A percentile compares a stretch with the other conserved stretches of the same genome.
These are phyloP conservation scores for Escarpia spicata DNA, from an alignment of 2,888 invertebrate species.

Conservation along the genomic window DNA sequence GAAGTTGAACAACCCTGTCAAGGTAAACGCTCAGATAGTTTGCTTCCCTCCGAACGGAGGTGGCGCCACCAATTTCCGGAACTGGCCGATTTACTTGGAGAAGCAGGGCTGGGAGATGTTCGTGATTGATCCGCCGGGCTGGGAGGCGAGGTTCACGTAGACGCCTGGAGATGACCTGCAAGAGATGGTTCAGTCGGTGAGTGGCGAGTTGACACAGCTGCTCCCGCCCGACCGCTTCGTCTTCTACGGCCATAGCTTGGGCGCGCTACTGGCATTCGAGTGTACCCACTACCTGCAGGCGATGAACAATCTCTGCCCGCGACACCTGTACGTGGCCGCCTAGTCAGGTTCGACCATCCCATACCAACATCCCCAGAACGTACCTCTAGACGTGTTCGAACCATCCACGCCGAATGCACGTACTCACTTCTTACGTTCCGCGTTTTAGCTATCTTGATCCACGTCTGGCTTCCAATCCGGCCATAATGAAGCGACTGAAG, in stretches of 20 bases:
- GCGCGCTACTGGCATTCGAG: neutral
- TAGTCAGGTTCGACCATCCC: neutral
- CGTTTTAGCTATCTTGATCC: neutral
- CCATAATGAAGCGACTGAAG: constrained; percentile 3
- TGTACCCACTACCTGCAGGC: neutral
- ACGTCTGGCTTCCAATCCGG: neutral
- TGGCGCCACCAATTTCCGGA: neutral
- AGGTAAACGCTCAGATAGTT: neutral
- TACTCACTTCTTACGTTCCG: neutral
- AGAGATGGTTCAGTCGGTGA: neutral
- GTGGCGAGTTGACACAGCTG: neutral
- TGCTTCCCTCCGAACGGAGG: neutral
- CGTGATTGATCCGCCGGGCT: neutral
- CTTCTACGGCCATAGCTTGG: neutral
- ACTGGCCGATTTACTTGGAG: neutral
- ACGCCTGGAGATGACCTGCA: neutral
- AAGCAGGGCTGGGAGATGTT: neutral
- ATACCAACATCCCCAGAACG: neutral
- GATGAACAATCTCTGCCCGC: neutral
- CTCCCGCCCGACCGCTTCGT: neutral
- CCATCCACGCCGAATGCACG: neutral
- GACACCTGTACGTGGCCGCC: neutral
- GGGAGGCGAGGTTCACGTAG: neutral
- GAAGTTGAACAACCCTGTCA: neutral
- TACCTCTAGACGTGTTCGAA: neutral